Conservation (phyloP, 2,888 invertebrate genomes). For the Halocaridina rubra region DNA sequence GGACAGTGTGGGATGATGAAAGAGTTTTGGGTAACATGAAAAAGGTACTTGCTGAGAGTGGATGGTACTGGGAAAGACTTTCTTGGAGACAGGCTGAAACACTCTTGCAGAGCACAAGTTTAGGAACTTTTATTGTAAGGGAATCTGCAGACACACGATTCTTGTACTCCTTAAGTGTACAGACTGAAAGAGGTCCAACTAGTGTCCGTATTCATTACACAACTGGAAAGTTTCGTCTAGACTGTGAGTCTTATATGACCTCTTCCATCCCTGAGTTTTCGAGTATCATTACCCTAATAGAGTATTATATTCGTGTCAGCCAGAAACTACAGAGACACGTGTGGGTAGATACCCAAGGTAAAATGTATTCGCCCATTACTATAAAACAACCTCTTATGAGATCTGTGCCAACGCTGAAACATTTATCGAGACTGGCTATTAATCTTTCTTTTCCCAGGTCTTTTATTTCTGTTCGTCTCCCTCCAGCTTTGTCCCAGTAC, state of each 20-base stretch:
- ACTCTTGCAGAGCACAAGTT: conserved; percentile 73
- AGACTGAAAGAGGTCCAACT: conserved; percentile 84
- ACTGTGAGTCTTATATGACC: conserved; percentile 76
- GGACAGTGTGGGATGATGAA: conserved; percentile 24
- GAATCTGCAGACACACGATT: conserved; percentile 84
- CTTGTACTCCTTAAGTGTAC: conserved; percentile 83
- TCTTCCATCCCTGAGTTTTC: conserved; percentile 78
- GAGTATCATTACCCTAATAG: conserved; percentile 80
- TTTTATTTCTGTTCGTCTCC: conserved; percentile 69
- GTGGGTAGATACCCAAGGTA: conserved; percentile 83
- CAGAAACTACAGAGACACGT: conserved; percentile 71
- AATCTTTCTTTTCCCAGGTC: conserved; percentile 65
- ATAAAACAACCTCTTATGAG: conserved; percentile 75
- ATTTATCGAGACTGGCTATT: conserved; percentile 78
- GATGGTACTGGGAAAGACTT: conserved; percentile 83
- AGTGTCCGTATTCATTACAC: conserved; percentile 83
- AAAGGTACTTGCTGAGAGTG: conserved; percentile 66
- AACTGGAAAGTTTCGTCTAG: conserved; percentile 80
- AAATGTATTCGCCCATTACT: conserved; percentile 80
- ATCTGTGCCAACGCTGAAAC: conserved; percentile 76
- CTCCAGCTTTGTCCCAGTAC: conserved; percentile 77
- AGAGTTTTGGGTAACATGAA: conserved; percentile 13
- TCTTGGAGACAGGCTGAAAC: conserved; percentile 78
- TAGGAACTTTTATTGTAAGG: conserved; percentile 83
- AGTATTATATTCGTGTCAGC: conserved; percentile 74